phyloP scores from a whole-genome alignment of 2,888 invertebrate species.

The Mythimna pallens region DNA sequence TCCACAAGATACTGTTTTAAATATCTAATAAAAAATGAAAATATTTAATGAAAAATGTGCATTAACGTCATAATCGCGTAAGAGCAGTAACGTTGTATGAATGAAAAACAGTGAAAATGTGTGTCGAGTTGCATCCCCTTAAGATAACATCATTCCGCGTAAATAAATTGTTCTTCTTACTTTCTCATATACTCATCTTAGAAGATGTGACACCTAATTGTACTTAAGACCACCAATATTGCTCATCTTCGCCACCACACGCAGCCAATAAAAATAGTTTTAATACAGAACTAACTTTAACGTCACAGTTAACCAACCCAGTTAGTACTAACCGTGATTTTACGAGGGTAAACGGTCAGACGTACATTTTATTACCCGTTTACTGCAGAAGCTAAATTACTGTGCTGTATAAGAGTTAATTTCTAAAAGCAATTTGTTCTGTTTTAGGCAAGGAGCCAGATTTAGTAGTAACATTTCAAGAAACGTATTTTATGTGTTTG shows the following conservation, averaged over 20 bases:
- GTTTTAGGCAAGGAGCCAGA: constrained; percentile 35
- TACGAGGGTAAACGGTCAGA: constrained; percentile 59
- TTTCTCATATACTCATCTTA: not conserved
- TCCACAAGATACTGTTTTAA: too few relatives aligned
- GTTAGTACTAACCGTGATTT: constrained; percentile 55
- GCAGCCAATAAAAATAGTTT: constrained; percentile 34
- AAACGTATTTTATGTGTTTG: constrained; percentile 27
- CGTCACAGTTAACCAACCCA: constrained; percentile 47
- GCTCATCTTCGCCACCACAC: not conserved
- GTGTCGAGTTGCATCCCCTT: too few relatives aligned
- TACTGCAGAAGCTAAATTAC: constrained; percentile 44
- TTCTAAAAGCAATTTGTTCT: constrained; percentile 54
- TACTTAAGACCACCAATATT: not conserved
- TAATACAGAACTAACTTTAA: constrained; percentile 39
- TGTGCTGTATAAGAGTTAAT: constrained; percentile 45
- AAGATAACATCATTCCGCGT: too few relatives aligned
- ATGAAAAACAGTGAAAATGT: too few relatives aligned
- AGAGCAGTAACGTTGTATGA: too few relatives aligned
- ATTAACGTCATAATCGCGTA: too few relatives aligned
- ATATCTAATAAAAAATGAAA: too few relatives aligned
- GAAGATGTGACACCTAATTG: not conserved
- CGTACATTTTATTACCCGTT: constrained; percentile 54
- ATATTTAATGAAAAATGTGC: too few relatives aligned
- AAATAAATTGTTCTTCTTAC: too few relatives aligned
- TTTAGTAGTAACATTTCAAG: constrained; percentile 20